Base-by-base conservation (phyloP, 2,888 invertebrate genomes). In the Metalampra italica region DNA sequence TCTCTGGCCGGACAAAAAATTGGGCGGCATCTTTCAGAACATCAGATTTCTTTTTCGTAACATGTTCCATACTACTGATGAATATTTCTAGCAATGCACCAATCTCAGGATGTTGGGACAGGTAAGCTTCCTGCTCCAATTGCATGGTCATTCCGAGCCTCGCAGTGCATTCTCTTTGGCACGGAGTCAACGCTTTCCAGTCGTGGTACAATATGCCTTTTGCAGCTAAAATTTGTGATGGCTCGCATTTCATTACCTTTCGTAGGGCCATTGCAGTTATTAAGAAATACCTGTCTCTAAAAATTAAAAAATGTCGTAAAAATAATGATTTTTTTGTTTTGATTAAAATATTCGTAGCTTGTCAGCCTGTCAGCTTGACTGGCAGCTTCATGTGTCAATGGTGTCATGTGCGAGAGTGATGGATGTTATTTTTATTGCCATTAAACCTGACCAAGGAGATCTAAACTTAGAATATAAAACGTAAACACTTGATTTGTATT, bases 21-120 rank as follows among this genome's bases (percentile, higher is more conserved):
- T 65, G 53, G 0, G 70, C 75, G 4, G 81, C 73, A 46, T 75
- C 71, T 44, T 57, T 71, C n/a, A 78, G 49, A 43, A 71, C 47
- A 39, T 66, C 57, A 2, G 53, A 59, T 45, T 73, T 78, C 29
- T 66, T 70, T 53, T 72, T 82, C 8, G 55, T 54, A 2, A 44
- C 53, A 14, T 53, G 54, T 0, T 65, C 53, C 62, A 75, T 71
- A 57, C 74, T 71, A 32, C 70, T 53, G 4, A 82, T 52, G 42
- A 77, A 82, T n/a, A 71, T 46, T 29, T 74, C 66, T 1, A 82
- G 46, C 70, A 82, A 64, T 7, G 79, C 78, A 55, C 57, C 64
- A 4, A 86, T 64, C 86, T 87, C 85, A 9, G 85, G 83, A 52
- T 87, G 87, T 45, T 69, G 63, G 0, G 58, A 54, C 15, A 87